Evolutionary conservation across 37 sponge, comb jelly and placozoan genomes (phyloP).

Genomic region (Haliclona indistincta): DNA sequence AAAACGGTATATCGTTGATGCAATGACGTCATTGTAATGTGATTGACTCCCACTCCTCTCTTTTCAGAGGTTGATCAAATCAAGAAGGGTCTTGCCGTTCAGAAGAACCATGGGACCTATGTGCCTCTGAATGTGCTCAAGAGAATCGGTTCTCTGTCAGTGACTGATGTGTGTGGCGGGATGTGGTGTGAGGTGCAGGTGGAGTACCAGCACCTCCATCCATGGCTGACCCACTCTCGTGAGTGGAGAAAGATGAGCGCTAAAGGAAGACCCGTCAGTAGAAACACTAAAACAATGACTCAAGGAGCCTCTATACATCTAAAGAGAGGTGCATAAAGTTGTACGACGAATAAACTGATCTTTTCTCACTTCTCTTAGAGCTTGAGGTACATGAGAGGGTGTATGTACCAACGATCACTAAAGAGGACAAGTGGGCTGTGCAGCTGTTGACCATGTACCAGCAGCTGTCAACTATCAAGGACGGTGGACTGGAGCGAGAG

Average conservation of each 20-base stretch:
- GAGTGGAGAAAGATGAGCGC: constrained; percentile 34
- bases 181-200: constrained; percentile 64
- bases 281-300: constrained; percentile 36
- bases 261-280: constrained; percentile 12
- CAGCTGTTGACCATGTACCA: constrained; percentile 44
- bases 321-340: constrained; percentile 26
- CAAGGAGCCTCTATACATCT: constrained; percentile 31
- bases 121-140: constrained; percentile 24
- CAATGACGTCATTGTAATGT: background rate
- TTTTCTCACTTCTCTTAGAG: constrained; percentile 6
- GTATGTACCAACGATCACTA: constrained; percentile 10
- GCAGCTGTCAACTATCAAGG: constrained; percentile 10
- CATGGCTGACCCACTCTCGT: constrained; percentile 20
- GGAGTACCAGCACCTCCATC: constrained; percentile 56
- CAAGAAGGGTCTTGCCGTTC: constrained; percentile 3
- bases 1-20: constrained; percentile 16
- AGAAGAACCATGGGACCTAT: constrained; percentile 19
- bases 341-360: background rate
- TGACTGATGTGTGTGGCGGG: constrained; percentile 26
- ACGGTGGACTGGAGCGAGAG: constrained; percentile 35
- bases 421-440: constrained; percentile 52
- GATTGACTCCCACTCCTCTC: background rate
- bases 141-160: background rate
- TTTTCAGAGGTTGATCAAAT: constrained; percentile 42
- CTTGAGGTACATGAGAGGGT: constrained; percentile 39